A percentile compares a stretch with the other conserved stretches of the same genome.
These are phyloP conservation scores for Dryobates pubescens DNA, from an alignment of 2,797 vertebrate species.

Conservation along the genomic window DNA sequence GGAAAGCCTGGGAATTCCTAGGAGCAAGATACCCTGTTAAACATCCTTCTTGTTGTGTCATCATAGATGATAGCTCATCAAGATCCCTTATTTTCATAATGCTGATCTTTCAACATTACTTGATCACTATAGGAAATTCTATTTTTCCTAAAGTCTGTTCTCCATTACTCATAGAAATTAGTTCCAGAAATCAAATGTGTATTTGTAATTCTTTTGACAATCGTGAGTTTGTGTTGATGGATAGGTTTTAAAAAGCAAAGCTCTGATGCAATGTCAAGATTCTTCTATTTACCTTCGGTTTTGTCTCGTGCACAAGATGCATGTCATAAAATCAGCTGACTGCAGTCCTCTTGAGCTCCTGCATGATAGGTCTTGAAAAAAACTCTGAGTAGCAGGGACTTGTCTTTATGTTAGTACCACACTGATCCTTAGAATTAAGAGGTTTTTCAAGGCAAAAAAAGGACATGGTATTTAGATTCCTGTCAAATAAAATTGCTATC, in stretches of 20 bases:
- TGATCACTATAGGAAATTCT: not conserved
- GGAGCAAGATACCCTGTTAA: not conserved
- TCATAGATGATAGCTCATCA: not conserved
- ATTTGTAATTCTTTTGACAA: not conserved
- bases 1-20: not conserved
- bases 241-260: not conserved
- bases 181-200: not conserved
- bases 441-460: not conserved
- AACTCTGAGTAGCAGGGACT: not conserved
- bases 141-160: not conserved
- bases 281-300: not conserved
- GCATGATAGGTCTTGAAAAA: not conserved
- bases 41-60: not conserved
- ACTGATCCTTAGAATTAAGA: not conserved
- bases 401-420: not conserved
- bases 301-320: not conserved
- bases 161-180: not conserved
- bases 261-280: not conserved
- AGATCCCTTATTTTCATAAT: not conserved
- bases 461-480: not conserved
- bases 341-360: not conserved
- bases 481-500: not conserved
- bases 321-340: not conserved
- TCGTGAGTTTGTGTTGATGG: not conserved
- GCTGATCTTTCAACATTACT: not conserved